phyloP scores from a whole-genome alignment of 2,888 invertebrate species.

The Lochmaea crataegi region DNA sequence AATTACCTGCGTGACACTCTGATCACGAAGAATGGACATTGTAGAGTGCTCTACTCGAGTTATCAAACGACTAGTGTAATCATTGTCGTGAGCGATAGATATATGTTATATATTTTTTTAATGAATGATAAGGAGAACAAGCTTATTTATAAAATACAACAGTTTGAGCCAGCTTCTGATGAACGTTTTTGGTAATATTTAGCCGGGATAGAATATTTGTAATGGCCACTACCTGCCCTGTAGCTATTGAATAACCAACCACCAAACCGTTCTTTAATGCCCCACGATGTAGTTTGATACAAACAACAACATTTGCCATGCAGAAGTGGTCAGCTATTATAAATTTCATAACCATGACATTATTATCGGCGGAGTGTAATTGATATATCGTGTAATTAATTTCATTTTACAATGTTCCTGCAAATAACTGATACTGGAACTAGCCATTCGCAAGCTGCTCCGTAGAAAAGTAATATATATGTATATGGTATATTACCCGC shows the following conservation, averaged over 20 bases:
- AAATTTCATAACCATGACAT: constrained; percentile 35
- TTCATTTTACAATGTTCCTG: constrained; percentile 39
- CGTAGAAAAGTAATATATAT: constrained; percentile 34
- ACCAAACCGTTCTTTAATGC: not conserved
- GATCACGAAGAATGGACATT: too few relatives aligned
- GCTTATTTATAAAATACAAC: too few relatives aligned
- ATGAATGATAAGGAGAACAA: too few relatives aligned
- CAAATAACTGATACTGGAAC: constrained; percentile 33
- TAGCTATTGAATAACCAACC: constrained; percentile 5
- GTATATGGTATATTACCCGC: constrained; percentile 17
- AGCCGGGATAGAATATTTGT: too few relatives aligned
- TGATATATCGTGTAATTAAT: constrained; percentile 41
- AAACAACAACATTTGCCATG: constrained; percentile 25
- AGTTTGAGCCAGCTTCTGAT: too few relatives aligned
- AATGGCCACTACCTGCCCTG: not conserved
- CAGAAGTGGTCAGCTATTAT: constrained; percentile 28
- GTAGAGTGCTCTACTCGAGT: too few relatives aligned
- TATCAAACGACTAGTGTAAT: too few relatives aligned
- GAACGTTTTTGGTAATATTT: too few relatives aligned
- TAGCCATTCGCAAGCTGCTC: constrained; percentile 37
- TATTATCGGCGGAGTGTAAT: constrained; percentile 37
- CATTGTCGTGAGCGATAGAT: too few relatives aligned
- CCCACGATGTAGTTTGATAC: constrained; percentile 7
- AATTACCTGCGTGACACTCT: too few relatives aligned
- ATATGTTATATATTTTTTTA: too few relatives aligned